Base-by-base conservation (phyloP, 1,140 invertebrate species). In the Drosophila murphyi region DNA sequence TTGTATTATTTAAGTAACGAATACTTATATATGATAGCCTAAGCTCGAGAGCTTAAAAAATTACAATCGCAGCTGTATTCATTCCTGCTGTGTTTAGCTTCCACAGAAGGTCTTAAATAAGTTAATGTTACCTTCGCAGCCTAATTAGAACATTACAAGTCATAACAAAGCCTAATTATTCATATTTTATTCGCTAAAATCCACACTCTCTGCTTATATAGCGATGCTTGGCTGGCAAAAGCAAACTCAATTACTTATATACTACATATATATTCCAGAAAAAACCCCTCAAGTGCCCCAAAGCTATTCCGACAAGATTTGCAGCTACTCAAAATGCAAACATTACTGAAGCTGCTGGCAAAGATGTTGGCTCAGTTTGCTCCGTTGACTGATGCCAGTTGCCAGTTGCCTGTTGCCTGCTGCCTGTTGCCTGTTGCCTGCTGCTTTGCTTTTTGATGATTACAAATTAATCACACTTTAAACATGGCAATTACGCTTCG, bases 391-490 rank as follows among this genome's bases (percentile, higher is more conserved):
- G 62, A 20, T 34, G 62, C 37, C 35, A 12, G 43, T 61, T 61
- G 59, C 45, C 59, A 5, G 10, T 43, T 43, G 55, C 20, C 69
- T 6, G 20, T 12, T 12, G 12, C 12, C 32, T n/a, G 43, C 35
- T n/a, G 20, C 3, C 45, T 45, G 45, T 31, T 65, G 62, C 8
- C 54, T 72, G 62, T 72, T 72, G 60, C 57, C 63, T 60, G 63
- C 64, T 78, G 63, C 70, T 82, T 82, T 87, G 82, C 83, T 83
- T 88, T 82, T 83, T 87, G 83, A 89, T 89, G 86, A 89, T 89
- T 90, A 90, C 86, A 89, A 89, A 89, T 89, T 89, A 89, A 89
- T 89, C 86, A 89, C 86, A 89, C 86, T 89, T 89, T 89, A 89
- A 89, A 89, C 86, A 89, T 89, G 86, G 81, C 86, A 89, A 89